These are phyloP conservation scores for Pseudomugil tenellus DNA, from an alignment of 2,797 vertebrate genomes.

Conservation along the genomic window DNA sequence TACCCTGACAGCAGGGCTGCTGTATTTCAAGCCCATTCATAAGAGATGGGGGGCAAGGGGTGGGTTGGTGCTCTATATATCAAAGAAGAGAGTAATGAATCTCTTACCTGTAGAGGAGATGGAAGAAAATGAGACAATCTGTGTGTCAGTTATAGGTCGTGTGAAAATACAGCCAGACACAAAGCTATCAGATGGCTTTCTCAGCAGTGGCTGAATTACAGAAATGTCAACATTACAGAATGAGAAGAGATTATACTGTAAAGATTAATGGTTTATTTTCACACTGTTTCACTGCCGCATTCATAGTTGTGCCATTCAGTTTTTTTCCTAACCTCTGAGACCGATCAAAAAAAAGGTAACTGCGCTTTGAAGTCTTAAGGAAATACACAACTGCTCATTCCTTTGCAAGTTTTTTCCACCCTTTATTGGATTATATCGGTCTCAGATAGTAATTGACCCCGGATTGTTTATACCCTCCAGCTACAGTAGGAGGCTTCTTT, in stretches of 20 bases:
- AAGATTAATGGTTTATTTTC: constrained; percentile 45
- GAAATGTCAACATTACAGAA: constrained; percentile 27
- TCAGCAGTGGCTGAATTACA: constrained; percentile 6
- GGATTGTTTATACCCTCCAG: constrained; percentile 40
- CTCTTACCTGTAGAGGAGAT: constrained; percentile 45
- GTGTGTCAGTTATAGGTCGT: constrained; percentile 21
- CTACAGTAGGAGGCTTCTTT: constrained; percentile 16
- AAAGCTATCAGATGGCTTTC: constrained; percentile 16
- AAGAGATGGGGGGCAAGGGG: constrained; percentile 18
- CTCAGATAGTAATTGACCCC: constrained; percentile 43
- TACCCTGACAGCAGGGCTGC: constrained; percentile 58
- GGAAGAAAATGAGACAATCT: constrained; percentile 43
- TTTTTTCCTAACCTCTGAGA: constrained; percentile 5
- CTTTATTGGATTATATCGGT: constrained; percentile 40
- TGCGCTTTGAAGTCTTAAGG: constrained; percentile 23
- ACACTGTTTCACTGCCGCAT: constrained; percentile 3
- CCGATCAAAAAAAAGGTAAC: constrained; percentile 26
- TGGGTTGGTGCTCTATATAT: constrained; percentile 39
- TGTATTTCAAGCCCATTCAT: constrained; percentile 48
- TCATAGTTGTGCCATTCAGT: constrained; percentile 17
- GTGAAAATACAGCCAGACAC: constrained; percentile 29
- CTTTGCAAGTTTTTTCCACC: constrained; percentile 20
- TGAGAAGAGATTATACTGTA: constrained; percentile 22
- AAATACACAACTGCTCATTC: constrained; percentile 17
- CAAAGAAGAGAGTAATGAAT: constrained; percentile 57